Conservation (phyloP, 2,113 vertebrate genomes). For the Osmerus eperlanus region DNA sequence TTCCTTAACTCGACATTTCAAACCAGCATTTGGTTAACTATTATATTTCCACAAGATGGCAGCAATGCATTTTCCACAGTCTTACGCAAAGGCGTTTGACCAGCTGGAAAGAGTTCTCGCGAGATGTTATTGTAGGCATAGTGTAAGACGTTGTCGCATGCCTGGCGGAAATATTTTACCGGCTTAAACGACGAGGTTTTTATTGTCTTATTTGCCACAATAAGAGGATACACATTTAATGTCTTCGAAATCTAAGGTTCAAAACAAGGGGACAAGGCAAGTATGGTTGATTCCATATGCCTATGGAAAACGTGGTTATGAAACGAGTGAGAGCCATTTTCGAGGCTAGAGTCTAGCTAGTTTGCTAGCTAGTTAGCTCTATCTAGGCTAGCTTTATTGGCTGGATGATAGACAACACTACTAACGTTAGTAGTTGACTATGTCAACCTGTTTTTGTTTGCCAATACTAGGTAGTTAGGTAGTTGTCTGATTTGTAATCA, state of each 20-base stretch:
- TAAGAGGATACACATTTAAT: slow-evolving; percentile 15
- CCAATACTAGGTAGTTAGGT: too few species aligned
- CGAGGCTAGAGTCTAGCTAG: too few species aligned
- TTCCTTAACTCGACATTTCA: too few species aligned
- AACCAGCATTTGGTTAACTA: too few species aligned
- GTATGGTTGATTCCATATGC: not conserved
- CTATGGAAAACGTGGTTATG: not conserved
- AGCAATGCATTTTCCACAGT: not conserved
- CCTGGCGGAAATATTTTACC: not conserved
- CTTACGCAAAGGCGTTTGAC: not conserved
- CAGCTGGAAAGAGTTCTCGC: slow-evolving; percentile 24
- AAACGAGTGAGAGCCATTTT: not conserved
- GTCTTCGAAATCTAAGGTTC: slow-evolving; percentile 39
- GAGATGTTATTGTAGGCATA: not conserved
- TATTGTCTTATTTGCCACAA: not conserved
- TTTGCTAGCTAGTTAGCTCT: too few species aligned
- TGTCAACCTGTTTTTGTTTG: too few species aligned
- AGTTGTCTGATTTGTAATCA: too few species aligned
- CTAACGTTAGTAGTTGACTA: too few species aligned
- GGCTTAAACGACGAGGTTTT: not conserved
- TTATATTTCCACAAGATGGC: not conserved
- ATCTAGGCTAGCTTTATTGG: too few species aligned
- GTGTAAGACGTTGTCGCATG: not conserved
- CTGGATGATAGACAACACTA: too few species aligned
- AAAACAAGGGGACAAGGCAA: slow-evolving; percentile 34